Evolutionary conservation across 2,888 invertebrate species (phyloP).

Genomic region (Eristalinus aeneus): DNA sequence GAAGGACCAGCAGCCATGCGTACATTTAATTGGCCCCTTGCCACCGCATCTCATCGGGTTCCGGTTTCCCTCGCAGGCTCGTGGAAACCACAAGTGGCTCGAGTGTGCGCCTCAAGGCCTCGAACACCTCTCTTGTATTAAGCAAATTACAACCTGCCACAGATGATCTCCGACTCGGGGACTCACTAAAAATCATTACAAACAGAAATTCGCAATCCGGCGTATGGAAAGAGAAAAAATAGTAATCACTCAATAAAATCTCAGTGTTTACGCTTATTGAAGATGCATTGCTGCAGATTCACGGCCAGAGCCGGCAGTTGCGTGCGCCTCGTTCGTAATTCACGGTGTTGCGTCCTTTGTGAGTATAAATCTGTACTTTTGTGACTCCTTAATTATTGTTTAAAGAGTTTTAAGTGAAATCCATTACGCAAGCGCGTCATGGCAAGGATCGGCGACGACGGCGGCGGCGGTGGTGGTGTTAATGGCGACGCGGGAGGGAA

Average conservation of each 20-base stretch:
- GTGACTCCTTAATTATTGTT: conserved; percentile 64
- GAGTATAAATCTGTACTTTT: conserved; percentile 58
- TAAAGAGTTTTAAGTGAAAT: conserved; percentile 56
- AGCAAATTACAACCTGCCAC: conserved; percentile 53
- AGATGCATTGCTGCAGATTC: conserved; percentile 16
- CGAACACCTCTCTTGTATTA: conserved; percentile 17
- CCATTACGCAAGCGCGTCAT: conserved; percentile 50
- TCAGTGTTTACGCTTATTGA: conserved; percentile 47
- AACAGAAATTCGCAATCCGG: conserved; percentile 36
- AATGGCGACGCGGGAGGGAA: no score
- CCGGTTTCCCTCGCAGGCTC: not conserved
- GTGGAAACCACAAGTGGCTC: not conserved
- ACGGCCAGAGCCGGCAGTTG: conserved; percentile 5
- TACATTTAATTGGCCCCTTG: not conserved
- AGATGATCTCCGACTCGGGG: conserved; percentile 29
- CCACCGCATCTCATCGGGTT: not conserved
- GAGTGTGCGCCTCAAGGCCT: conserved; percentile 16
- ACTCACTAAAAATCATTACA: conserved; percentile 33
- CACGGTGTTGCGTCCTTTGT: conserved; percentile 59
- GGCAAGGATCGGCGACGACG: conserved; percentile 22
- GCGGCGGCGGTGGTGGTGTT: not conserved
- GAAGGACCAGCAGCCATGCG: not conserved
- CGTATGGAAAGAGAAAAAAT: conserved; percentile 26
- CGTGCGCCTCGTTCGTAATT: conserved; percentile 64
- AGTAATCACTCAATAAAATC: conserved; percentile 63